phyloP scores from a whole-genome alignment of 2,888 invertebrate genomes.

The Agrochola macilenta region DNA sequence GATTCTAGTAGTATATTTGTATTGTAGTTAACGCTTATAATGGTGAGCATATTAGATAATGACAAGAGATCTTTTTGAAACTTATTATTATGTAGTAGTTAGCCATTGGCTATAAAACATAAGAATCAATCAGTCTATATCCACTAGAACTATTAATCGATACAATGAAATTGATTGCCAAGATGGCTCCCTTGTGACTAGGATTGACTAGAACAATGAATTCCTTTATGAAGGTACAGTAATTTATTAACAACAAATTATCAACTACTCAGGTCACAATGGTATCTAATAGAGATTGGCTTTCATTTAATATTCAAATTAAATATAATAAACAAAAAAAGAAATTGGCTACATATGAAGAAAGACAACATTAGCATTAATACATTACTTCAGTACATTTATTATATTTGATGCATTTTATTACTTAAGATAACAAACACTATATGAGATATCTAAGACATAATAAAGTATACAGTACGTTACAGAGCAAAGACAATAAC shows the following conservation, averaged over 20 bases:
- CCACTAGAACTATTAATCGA: conserved; percentile 17
- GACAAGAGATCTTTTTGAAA: conserved; percentile 39
- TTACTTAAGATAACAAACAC: conserved; percentile 44
- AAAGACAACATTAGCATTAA: conserved; percentile 15
- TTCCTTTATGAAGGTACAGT: conserved; percentile 5
- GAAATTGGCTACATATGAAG: conserved; percentile 15
- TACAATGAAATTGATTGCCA: background rate
- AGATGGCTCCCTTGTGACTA: conserved; percentile 21
- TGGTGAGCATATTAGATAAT: conserved; percentile 18
- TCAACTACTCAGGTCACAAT: conserved; percentile 70
- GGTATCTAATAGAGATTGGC: conserved; percentile 46
- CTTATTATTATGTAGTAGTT: conserved; percentile 26
- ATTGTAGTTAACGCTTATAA: conserved; percentile 2
- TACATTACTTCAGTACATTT: conserved; percentile 36
- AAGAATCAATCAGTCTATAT: conserved; percentile 51
- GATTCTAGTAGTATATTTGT: conserved; percentile 22
- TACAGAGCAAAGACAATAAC: conserved; percentile 39
- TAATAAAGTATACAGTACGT: conserved; percentile 50
- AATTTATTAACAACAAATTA: conserved; percentile 53
- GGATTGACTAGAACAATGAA: conserved; percentile 43
- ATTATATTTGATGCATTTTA: conserved; percentile 38
- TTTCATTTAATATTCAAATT: conserved; percentile 29
- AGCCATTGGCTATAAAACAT: conserved; percentile 29
- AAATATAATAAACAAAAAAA: conserved; percentile 12
- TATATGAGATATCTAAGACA: conserved; percentile 38